Base-by-base conservation (phyloP, 2,113 vertebrate species). In the Aspiorhynchus laticeps region DNA sequence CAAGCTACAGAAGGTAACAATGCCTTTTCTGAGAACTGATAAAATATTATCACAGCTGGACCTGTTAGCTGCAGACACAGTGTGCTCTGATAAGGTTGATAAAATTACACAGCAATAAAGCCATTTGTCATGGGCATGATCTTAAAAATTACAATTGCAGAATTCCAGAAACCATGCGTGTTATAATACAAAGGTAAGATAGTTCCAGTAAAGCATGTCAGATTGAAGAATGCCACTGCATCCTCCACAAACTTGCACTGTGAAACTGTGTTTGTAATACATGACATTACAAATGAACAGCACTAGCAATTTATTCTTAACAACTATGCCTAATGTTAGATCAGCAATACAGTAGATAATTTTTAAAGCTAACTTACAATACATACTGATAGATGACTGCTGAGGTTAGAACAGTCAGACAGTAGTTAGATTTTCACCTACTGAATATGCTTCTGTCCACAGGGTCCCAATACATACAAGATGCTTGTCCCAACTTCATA, bases 31-130 rank as follows among this genome's bases (percentile, higher is more conserved):
- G 46, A 33, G 46, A 78, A 21, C 14, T 19, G 77, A 61, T 36
- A 2, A 80, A 80, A 80, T 63, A 80, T n/a, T 14, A 59, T 63
- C 56, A 61, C 77, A 38, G 51, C 5, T 79, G 77, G 51, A 59
- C 24, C 53, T 61, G 78, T 80, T 80, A 26, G 53, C 53, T n/a
- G 24, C 33, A 26, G 11, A 80, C 33, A 41, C 78, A 38, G 24
- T 80, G 56, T 38, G 56, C 21, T 61, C 21, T 26, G 56, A 26
- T 80, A 80, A 38, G 21, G 56, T 10, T 41, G 78, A 61, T 61
- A 24, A 61, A 80, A 61, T 80, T n/a, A 80, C 33, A 26, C 12
- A 26, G 33, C 78, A 26, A 17, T 41, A 41, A 9, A 80, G 33
- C 8, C 24, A 80, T 80, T 26, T 80, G 33, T 41, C 31, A 36